Base-by-base conservation (phyloP, 1,140 invertebrate species). In the Melitaea cinxia region DNA sequence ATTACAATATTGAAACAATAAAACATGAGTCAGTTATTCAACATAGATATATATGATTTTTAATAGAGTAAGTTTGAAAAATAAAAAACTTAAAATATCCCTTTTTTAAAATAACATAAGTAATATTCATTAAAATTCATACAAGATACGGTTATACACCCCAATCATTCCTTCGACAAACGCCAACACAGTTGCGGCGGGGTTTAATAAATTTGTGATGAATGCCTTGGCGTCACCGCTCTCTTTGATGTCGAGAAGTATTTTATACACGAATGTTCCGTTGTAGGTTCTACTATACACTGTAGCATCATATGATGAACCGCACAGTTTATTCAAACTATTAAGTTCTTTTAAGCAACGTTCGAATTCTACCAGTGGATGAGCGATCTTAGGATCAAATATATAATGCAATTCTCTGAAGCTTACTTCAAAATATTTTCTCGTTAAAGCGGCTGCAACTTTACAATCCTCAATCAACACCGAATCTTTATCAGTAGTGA, bases 321-420 rank as follows among this genome's bases (percentile, higher is more conserved):
- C 80, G 50, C 81, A 83, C 9, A 81, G 45, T 23, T 39, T 64
- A 50, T 83, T 81, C 49, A 83, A 61, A 52, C 73, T 42, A 58
- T 80, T 81, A 5, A 83, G 19, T 6, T 75, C 62, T 28, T 57
- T 17, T 0, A 83, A 54, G 39, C 77, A 81, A 33, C 68, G 64
- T 45, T 77, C 61, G 9, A 80, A 80, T 42, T 80, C 66, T 0
- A 72, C 54, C 1, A 80, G 53, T 5, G 70, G 64, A 59, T 73
- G 56, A 5, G 76, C 26, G 14, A 66, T 17, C 30, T 65, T 42
- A 17, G 17, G 15, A 19, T 73, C 58, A n/a, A 66, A 68, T 15
- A 75, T 70, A 26, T 23, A 0, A 23, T 14, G 5, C 10, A 56
- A 4, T 52, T 77, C 70, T 6, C n/a, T 1, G 6, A 63, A 0